Conservation (phyloP, 2,797 vertebrate species). For the Spinibarbus caldwelli region DNA sequence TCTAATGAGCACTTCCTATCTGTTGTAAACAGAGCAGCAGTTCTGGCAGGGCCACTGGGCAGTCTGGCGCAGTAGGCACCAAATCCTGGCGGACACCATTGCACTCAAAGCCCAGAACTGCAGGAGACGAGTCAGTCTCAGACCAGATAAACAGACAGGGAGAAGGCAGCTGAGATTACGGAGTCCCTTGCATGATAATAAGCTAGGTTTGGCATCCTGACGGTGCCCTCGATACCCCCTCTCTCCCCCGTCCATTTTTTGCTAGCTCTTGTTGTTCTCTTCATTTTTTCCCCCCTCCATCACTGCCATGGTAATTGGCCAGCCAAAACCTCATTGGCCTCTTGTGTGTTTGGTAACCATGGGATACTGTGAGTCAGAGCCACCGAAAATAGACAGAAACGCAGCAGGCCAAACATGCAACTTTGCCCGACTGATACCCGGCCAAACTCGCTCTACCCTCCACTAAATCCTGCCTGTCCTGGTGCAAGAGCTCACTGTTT, state of each 20-base stretch:
- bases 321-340: constrained; percentile 57
- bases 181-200: constrained; percentile 60
- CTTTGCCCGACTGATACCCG: constrained; percentile 49
- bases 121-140: constrained; percentile 57
- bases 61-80: constrained; percentile 56
- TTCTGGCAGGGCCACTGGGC: constrained; percentile 58
- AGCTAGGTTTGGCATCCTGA: constrained; percentile 53
- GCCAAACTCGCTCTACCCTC: constrained; percentile 54
- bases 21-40: constrained; percentile 62
- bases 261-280: constrained; percentile 52
- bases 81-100: constrained; percentile 59
- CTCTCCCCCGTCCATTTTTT: constrained; percentile 38
- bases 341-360: constrained; percentile 62
- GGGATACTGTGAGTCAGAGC: constrained; percentile 65
- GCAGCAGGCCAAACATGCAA: constrained; percentile 58
- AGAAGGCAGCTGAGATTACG: constrained; percentile 55
- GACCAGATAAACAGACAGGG: constrained; percentile 61
- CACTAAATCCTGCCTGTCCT: constrained; percentile 45
- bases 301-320: constrained; percentile 54
- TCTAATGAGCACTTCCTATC: constrained; percentile 64
- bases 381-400: constrained; percentile 62
- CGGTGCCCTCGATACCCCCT: constrained; percentile 24
- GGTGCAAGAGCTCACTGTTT: constrained; percentile 52
- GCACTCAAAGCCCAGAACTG: constrained; percentile 61
- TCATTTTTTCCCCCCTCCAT: constrained; percentile 30